These are phyloP conservation scores for Physocephala rufipes DNA, from an alignment of 2,888 invertebrate genomes.

Conservation along the genomic window DNA sequence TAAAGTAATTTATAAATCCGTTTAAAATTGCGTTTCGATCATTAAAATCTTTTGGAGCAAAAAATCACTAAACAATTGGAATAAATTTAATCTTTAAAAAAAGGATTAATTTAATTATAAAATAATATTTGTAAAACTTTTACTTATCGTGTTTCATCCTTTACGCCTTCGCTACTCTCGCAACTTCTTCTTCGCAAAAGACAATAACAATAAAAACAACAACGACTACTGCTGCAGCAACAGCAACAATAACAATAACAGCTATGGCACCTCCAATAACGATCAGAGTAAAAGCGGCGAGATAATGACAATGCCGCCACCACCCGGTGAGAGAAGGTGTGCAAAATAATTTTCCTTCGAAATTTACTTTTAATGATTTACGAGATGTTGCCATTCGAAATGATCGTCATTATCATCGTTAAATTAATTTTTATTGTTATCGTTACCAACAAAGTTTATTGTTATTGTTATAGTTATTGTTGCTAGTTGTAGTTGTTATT, in stretches of 20 bases:
- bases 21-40: too few relatives aligned
- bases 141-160: too few relatives aligned
- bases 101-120: too few relatives aligned
- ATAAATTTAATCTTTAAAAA: too few relatives aligned
- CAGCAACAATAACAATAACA: neutral
- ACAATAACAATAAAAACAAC: neutral
- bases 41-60: too few relatives aligned
- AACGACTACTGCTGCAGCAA: neutral
- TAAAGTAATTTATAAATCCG: too few relatives aligned
- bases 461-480: neutral
- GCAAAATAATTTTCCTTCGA: neutral
- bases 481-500: neutral
- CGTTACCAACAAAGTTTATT: neutral
- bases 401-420: neutral
- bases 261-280: neutral
- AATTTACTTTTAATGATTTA: neutral
- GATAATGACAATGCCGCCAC: neutral
- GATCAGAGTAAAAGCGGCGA: neutral
- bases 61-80: too few relatives aligned
- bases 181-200: too few relatives aligned
- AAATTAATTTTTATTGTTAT: constrained; percentile 4
- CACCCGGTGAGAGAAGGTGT: constrained; percentile 34
- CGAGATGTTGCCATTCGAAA: constrained; percentile 6
- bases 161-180: too few relatives aligned
- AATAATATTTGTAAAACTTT: too few relatives aligned